Base-by-base conservation (phyloP, 2,797 vertebrate species). In the Mus minutoides region DNA sequence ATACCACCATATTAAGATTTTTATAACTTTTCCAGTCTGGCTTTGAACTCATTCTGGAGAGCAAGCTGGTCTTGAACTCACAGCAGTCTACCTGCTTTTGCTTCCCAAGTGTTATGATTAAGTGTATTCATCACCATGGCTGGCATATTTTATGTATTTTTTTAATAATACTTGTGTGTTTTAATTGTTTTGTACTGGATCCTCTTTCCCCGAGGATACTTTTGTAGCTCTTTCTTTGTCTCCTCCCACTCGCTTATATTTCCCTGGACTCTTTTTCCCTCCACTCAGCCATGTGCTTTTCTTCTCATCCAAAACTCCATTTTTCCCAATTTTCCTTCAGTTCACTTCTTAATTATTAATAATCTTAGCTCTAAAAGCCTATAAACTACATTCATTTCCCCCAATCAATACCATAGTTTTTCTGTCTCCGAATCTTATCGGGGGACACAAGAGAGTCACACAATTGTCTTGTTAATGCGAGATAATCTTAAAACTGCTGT, bases 291-390 rank as follows among this genome's bases (percentile, higher is more conserved):
- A 56, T 16, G 31, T 1, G 26, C 67, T 58, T 75, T 58, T 3
- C 24, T 88, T 88, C 69, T 88, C 37, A 75, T 26, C 26, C 37
- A 22, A 19, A 43, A 54, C 22, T 43, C 52, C 22, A 13, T 4
- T 31, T 69, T 87, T 8, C 54, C 37, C 54, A 88, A 43, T 34
- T 75, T 54, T 88, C 26, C 24, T 37, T 71, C 37, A 58, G 24
- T 22, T 88, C 3, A 29, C 69, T 58, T 52, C 46, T 86, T 73
- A 88, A 88, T 88, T 88, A 88, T 88, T 88, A 73, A 88, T 58
- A 88, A 58, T 75, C 69, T 75, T 75, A 58, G 52, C 52, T 88
- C 52, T 75, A 75, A 88, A 88, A 75, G 52, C 86, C 69, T 75
- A 88, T 88, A 88, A 88, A 88, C 69, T 75, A 56, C 69, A 60